These are phyloP conservation scores for Oscheius myriophilus DNA, from an alignment of 2,888 invertebrate species.

Conservation along the genomic window DNA sequence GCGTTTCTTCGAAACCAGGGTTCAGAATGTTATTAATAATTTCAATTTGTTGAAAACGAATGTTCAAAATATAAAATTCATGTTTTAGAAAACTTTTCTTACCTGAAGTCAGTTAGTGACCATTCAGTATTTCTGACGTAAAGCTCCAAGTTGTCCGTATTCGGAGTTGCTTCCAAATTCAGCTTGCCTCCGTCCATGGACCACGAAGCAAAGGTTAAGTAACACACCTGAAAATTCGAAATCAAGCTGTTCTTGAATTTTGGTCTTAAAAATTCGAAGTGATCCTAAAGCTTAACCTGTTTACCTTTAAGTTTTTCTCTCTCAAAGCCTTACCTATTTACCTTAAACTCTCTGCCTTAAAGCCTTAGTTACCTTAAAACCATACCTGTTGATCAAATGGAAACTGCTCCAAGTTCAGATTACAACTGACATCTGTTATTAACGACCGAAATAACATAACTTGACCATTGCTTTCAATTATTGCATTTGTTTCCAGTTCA, in stretches of 20 bases:
- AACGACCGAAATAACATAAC: slow-evolving; percentile 63
- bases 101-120: slow-evolving; percentile 65
- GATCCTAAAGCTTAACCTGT: no score
- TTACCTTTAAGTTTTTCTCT: no score
- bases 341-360: no score
- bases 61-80: no score
- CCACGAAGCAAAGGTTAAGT: slow-evolving; percentile 68
- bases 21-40: no score
- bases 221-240: slow-evolving; percentile 66
- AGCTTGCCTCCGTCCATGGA: slow-evolving; percentile 66
- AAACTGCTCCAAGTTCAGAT: slow-evolving; percentile 61
- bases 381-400: slow-evolving; percentile 64
- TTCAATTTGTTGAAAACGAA: no score
- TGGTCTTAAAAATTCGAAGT: no score
- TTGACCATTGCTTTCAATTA: slow-evolving; percentile 57
- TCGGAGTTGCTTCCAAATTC: slow-evolving; percentile 51
- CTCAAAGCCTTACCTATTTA: no score
- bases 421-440: slow-evolving; percentile 67
- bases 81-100: no score
- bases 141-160: slow-evolving; percentile 63
- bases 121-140: slow-evolving; percentile 68
- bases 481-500: slow-evolving; percentile 68
- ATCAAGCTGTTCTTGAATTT: no score
- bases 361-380: no score
- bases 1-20: neutral